Percentiles rank a stretch among this genome's conserved stretches.
Conservation (phyloP, 1,140 invertebrate species). For the Camponotus pennsylvanicus region DNA sequence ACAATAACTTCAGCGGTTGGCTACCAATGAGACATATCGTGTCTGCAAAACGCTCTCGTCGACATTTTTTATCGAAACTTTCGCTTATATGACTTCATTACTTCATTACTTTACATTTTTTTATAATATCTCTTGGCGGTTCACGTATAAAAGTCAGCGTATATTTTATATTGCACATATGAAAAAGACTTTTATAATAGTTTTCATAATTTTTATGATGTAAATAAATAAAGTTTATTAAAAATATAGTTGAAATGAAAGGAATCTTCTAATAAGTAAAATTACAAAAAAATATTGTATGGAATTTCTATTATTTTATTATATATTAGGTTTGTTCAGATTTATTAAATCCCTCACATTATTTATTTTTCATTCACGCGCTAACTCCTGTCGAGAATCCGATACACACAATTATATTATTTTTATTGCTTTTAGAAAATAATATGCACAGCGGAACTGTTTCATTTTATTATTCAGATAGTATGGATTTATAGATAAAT, state of each 20-base stretch:
- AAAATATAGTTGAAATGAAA: neutral
- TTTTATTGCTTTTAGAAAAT: neutral
- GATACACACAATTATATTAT: neutral
- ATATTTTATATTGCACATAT: neutral
- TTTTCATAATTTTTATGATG: neutral
- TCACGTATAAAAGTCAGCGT: neutral
- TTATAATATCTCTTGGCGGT: neutral
- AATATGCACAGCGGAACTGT: too few species aligned
- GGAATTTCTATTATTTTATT: neutral
- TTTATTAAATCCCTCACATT: neutral
- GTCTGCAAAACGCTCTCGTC: neutral
- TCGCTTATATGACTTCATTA: neutral
- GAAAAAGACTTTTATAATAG: too few species aligned
- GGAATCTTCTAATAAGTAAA: neutral
- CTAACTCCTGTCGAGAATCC: neutral
- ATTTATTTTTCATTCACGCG: neutral
- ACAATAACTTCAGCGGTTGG: neutral
- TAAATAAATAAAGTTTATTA: neutral
- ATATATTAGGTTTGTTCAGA: neutral
- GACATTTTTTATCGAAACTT: neutral
- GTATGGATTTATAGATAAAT: constrained; percentile 43
- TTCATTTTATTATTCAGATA: neutral
- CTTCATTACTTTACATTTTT: neutral
- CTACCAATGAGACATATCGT: neutral
- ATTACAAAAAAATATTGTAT: neutral